Evolutionary conservation across 2,797 vertebrate species (phyloP), one percentile per base, ranked within the genome.

Genomic region (Fistularia tabacaria): DNA sequence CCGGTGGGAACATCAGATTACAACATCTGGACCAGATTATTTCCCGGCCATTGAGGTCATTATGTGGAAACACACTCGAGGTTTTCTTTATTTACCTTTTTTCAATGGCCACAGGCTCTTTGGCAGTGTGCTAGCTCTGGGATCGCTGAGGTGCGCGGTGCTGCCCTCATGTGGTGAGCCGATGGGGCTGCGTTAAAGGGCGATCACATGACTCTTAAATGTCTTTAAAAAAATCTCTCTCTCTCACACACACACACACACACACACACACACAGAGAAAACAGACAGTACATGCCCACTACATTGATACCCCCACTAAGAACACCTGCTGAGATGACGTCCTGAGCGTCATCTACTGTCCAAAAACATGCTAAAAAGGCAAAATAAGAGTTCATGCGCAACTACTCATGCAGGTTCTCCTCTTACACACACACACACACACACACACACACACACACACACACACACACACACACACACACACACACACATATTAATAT

Each of bases 131-230:
- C 79, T 86, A 84, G 84, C 85, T 80, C 69, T 25, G 25, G 7
- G 10, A 10, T 47, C 6, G 7, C 61, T 49, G 25, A 51, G 52
- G 14, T 52, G 39, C 61, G 62, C 71, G 78, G 67, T 77, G 70
- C 77, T 78, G 56, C 69, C 46, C 45, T 65, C 49, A 56, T 1
- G 6, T 52, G 69, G 59, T 61, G 57, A 62, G 62, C 61, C 72
- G 81, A 84, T 25, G 82, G 82, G 81, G 81, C 49, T 80, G 73
- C 69, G 74, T 83, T 85, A 82, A 85, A 82, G 79, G 81, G 80
- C 38, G 57, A 61, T 81, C 55, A 15, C 65, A 64, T 73, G 63
- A 76, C 67, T 70, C 51, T 47, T 46, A 68, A 62, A 73, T 54
- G 66, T 42, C 57, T 41, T 10, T 42, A 51, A 51, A 62, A 0